Conservation (phyloP, 2,888 invertebrate genomes). For the Tenthredo livida region DNA sequence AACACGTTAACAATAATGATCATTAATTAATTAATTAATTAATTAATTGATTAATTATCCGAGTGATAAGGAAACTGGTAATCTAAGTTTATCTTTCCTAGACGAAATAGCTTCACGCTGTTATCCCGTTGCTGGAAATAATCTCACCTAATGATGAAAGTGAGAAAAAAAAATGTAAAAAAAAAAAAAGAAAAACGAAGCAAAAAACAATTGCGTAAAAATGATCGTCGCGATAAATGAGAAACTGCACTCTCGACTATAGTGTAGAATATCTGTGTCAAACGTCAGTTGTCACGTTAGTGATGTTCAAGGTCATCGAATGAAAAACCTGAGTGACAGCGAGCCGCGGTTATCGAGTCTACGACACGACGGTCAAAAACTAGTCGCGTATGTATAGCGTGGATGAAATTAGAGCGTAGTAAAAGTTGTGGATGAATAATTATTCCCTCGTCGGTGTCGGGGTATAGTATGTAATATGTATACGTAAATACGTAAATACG, state of each 20-base stretch:
- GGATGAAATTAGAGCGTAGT: background rate
- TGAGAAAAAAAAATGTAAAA: background rate
- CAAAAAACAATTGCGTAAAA: background rate
- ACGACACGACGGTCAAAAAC: background rate
- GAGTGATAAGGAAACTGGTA: background rate
- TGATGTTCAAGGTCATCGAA: conserved; percentile 40
- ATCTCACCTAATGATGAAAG: background rate
- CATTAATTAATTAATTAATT: background rate
- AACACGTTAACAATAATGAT: background rate
- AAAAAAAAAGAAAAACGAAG: background rate
- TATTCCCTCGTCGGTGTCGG: conserved; percentile 4
- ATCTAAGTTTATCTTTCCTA: background rate
- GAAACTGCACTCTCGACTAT: background rate
- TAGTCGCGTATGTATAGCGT: background rate
- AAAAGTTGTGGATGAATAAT: conserved; percentile 4
- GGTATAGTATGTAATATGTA: background rate
- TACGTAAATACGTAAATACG: no score
- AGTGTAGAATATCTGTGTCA: conserved; percentile 32
- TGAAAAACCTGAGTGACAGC: conserved; percentile 16
- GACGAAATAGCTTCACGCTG: background rate
- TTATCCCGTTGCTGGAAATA: background rate
- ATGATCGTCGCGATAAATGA: background rate
- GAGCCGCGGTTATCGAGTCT: background rate
- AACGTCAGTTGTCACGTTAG: conserved; percentile 49
- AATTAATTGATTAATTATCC: background rate